These are phyloP conservation scores for Scelioninae gen. 1 DNA, from an alignment of 2,888 invertebrate species.

Conservation along the genomic window DNA sequence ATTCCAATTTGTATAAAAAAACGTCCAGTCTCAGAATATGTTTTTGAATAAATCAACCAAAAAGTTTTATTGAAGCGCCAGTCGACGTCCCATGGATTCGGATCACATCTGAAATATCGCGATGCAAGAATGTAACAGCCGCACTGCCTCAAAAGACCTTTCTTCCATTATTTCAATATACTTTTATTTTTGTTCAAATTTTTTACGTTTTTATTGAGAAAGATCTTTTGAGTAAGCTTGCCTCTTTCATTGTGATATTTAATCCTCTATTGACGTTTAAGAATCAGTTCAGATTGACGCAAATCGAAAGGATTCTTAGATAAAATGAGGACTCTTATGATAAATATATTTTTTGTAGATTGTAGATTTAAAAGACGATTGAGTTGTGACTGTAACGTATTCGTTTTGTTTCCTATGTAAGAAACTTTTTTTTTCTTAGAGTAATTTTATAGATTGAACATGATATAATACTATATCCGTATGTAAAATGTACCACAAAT, in stretches of 20 bases:
- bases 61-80: slow-evolving; percentile 4
- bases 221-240: slow-evolving; percentile 24
- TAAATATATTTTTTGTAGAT: slow-evolving; percentile 35
- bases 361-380: slow-evolving; percentile 19
- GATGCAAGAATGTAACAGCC: slow-evolving; percentile 35
- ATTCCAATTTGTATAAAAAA: not conserved
- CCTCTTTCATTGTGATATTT: slow-evolving; percentile 56
- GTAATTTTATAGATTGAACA: slow-evolving; percentile 48
- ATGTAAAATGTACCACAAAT: slow-evolving; percentile 45
- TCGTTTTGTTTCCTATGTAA: slow-evolving; percentile 32
- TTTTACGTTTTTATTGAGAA: not conserved
- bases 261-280: slow-evolving; percentile 1
- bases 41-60: not conserved
- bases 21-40: not conserved
- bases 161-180: not conserved
- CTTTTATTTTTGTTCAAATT: not conserved
- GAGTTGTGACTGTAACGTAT: slow-evolving; percentile 41
- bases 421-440: slow-evolving; percentile 34
- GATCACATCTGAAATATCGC: slow-evolving; percentile 27
- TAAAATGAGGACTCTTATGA: slow-evolving; percentile 18
- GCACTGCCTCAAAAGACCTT: slow-evolving; percentile 22
- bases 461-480: slow-evolving; percentile 25
- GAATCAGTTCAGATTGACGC: not conserved
- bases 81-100: slow-evolving; percentile 17
- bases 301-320: slow-evolving; percentile 27